Conservation (phyloP, 2,797 vertebrate genomes). For the Dendrocincla fuliginosa region DNA sequence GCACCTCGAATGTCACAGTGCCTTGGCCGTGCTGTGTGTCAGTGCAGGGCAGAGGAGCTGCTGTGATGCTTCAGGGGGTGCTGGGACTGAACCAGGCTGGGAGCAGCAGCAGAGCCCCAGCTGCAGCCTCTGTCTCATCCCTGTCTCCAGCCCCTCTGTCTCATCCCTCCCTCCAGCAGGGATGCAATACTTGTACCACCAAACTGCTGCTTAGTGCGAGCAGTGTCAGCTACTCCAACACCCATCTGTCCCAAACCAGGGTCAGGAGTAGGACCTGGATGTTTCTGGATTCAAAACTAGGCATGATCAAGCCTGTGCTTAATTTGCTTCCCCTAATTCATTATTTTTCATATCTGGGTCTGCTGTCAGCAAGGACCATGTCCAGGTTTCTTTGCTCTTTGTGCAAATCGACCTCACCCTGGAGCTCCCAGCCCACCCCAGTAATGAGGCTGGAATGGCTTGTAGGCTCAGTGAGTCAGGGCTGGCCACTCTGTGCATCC, state of each 20-base stretch:
- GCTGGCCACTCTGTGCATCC: rapidly evolving
- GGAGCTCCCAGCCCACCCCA: not conserved
- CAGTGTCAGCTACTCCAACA: not conserved
- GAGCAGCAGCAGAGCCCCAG: not conserved
- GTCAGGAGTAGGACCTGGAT: not conserved
- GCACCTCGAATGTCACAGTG: not conserved
- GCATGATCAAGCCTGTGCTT: not conserved
- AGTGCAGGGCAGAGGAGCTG: not conserved
- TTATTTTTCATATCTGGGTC: not conserved
- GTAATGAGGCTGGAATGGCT: not conserved
- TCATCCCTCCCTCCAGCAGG: not conserved
- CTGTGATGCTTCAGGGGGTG: not conserved
- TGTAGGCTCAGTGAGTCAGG: not conserved
- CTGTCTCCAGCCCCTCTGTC: not conserved
- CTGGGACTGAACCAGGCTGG: not conserved
- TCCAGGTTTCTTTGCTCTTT: not conserved
- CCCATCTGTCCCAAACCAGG: not conserved
- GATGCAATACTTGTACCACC: not conserved
- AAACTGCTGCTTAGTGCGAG: not conserved
- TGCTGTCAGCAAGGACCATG: not conserved
- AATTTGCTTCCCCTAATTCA: not conserved
- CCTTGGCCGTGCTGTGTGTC: not conserved
- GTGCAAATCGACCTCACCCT: not conserved
- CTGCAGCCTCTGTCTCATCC: not conserved
- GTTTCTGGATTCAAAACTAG: not conserved